A percentile compares a stretch with the other conserved stretches of the same genome.
phyloP scores from a whole-genome alignment of 1,140 invertebrate genomes.

The Lysiphlebus fabarum region DNA sequence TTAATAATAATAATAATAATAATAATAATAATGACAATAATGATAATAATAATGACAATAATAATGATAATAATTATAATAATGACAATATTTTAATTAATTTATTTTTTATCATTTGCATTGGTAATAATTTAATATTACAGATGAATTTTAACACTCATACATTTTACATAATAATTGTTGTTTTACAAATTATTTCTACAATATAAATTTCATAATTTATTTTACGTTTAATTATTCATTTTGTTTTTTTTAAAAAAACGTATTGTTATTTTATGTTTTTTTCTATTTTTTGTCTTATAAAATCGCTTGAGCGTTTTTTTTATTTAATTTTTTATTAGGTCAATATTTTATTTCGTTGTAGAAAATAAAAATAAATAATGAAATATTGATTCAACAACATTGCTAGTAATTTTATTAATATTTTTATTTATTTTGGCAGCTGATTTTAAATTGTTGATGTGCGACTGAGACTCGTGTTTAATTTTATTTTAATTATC shows the following conservation, averaged over 20 bases:
- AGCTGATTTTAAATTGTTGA: too few species aligned
- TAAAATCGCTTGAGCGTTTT: too few species aligned
- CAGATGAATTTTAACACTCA: constrained; percentile 23
- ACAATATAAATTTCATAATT: not conserved
- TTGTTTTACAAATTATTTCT: constrained; percentile 19
- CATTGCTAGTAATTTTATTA: too few species aligned
- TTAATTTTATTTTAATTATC: too few species aligned
- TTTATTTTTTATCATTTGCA: constrained; percentile 23
- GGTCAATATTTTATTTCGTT: too few species aligned
- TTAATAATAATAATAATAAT: constrained; percentile 33
- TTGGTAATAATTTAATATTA: constrained; percentile 31
- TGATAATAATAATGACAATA: constrained; percentile 26
- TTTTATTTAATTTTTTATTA: too few species aligned
- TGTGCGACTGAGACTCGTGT: too few species aligned
- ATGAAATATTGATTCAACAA: too few species aligned
- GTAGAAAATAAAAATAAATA: too few species aligned
- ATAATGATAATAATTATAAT: constrained; percentile 34
- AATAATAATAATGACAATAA: constrained; percentile 29
- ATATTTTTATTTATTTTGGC: too few species aligned
- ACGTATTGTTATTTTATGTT: constrained; percentile 5
- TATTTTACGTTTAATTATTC: constrained; percentile 11
- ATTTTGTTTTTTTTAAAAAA: constrained; percentile 9
- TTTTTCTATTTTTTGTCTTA: not conserved
- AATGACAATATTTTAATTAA: constrained; percentile 35
- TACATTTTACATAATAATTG: constrained; percentile 24